Conservation (phyloP, 1,140 invertebrate species). For the Eurosta solidaginis region DNA sequence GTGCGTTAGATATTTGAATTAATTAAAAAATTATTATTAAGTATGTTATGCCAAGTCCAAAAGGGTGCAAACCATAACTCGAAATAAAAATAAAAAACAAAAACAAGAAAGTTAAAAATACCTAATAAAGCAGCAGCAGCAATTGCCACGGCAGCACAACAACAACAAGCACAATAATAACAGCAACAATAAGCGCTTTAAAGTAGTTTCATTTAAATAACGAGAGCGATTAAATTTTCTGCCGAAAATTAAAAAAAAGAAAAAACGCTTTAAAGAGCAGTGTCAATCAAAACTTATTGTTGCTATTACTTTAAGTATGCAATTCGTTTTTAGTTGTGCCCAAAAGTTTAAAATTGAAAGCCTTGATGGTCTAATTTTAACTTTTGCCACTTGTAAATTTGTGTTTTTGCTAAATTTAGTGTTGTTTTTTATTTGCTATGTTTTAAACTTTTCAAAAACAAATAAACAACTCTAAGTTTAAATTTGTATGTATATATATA, state of each 20-base stretch:
- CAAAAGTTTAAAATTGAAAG: neutral
- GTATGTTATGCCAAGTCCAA: too few species aligned
- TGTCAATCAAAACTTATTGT: too few species aligned
- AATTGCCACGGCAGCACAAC: too few species aligned
- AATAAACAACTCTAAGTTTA: neutral
- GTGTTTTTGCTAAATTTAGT: constrained; percentile 3
- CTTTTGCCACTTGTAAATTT: neutral
- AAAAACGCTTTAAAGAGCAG: neutral
- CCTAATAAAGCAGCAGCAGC: neutral
- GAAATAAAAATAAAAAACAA: too few species aligned
- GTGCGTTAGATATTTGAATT: too few species aligned
- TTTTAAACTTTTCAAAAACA: too few species aligned
- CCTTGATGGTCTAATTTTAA: neutral
- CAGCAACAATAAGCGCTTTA: neutral
- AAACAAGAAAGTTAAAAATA: neutral
- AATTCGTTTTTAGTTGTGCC: neutral
- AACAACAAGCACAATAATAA: neutral
- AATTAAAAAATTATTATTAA: too few species aligned
- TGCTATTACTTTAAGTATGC: neutral
- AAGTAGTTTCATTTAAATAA: constrained; percentile 16
- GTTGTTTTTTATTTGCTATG: neutral
- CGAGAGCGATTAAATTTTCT: neutral
- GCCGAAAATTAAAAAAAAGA: neutral
- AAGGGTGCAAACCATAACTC: too few species aligned
- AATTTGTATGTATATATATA: neutral